Evolutionary conservation across 2,888 invertebrate genomes (phyloP), one percentile per base, ranked within the genome.

Genomic region (Mythimna lalbum): DNA sequence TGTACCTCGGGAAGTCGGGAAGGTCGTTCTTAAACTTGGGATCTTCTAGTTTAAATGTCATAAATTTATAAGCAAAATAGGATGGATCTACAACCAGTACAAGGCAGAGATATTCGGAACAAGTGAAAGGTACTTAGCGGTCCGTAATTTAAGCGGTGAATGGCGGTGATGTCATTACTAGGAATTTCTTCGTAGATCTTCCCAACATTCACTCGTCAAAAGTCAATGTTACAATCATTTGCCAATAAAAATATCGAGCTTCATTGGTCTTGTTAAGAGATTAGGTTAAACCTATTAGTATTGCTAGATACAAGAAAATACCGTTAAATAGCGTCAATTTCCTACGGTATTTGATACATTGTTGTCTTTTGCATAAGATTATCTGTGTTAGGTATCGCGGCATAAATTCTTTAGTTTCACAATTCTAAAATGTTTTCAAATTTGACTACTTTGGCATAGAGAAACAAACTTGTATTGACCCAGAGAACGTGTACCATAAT

Each of bases 241-340:
- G 49, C 63, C 52, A 75, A 78, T 72, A 78, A 78, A 80, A 71
- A 64, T 69, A 69, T 49, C 36, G 23, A 57, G 52, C 55, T 53
- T 61, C 59, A 53, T 33, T 59, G 33, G 52, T 50, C 56, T 57
- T 62, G 55, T 73, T 69, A 23, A 55, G 21, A 63, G 66, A 69
- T 82, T 64, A 72, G 62, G 75, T 74, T 76, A 63, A 57, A 63
- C 49, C 59, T 65, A 68, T 68, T 63, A 71, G 69, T 65, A 71
- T 52, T 64, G 67, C 62, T 62, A 71, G 63, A 60, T 21, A 56
- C 55, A 63, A 33, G 61, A 67, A 73, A 71, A 75, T 73, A 76
- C 78, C 67, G 83, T 83, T 82, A 80, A 76, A 80, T 70, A 78
- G 66, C 70, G 47, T 64, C 70, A 70, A 74, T 82, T 78, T 61